Evolutionary conservation across 2,797 vertebrate genomes (phyloP).

Genomic region (Pseudochirops corinnae): DNA sequence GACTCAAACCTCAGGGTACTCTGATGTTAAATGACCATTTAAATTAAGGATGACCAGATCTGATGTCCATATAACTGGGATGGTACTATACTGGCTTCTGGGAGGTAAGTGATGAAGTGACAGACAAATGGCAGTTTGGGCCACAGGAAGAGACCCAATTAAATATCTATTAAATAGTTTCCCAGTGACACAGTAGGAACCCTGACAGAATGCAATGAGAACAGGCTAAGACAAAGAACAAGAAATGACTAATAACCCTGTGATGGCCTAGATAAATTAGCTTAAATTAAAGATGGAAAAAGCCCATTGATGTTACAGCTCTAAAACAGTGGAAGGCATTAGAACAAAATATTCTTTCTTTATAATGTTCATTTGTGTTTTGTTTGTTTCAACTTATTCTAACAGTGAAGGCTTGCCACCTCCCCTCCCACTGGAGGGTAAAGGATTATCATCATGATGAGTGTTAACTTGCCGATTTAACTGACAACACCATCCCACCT

Average conservation of each 20-base stretch:
- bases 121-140: not conserved
- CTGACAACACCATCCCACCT: not conserved
- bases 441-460: not conserved
- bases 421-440: not conserved
- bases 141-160: slow-evolving; percentile 39
- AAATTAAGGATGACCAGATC: not conserved
- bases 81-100: not conserved
- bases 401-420: not conserved
- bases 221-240: not conserved
- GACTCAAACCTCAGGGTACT: not conserved
- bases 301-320: slow-evolving; percentile 22
- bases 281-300: slow-evolving; percentile 49
- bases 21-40: not conserved
- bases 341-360: slow-evolving; percentile 31
- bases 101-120: not conserved
- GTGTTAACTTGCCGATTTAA: not conserved
- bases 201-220: not conserved
- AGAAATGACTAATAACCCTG: slow-evolving; percentile 21
- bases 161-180: slow-evolving; percentile 48
- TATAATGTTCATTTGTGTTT: not conserved
- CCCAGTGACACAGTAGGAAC: not conserved
- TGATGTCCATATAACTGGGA: not conserved
- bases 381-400: not conserved
- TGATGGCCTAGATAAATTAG: slow-evolving; percentile 22
- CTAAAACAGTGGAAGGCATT: not conserved